phyloP scores from a whole-genome alignment of 1,140 invertebrate genomes.

The Zelostemma sp. region DNA sequence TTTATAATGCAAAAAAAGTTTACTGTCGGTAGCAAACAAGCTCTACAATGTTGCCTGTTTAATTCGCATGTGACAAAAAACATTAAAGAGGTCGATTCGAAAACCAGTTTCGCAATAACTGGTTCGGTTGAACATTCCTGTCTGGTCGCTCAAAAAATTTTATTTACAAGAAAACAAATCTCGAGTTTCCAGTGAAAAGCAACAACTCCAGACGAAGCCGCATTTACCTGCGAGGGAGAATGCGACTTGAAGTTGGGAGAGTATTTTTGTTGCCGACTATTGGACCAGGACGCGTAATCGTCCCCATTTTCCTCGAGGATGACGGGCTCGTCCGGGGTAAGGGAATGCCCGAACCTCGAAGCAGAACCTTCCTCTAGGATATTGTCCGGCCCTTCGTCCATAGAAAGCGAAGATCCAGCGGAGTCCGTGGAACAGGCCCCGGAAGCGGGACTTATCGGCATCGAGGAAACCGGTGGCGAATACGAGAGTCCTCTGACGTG shows the following conservation, averaged over 20 bases:
- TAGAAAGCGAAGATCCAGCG: slow-evolving; percentile 78
- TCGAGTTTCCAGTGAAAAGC: too few relatives aligned
- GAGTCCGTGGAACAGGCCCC: slow-evolving; percentile 78
- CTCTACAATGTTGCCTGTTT: too few relatives aligned
- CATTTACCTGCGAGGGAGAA: slow-evolving; percentile 70
- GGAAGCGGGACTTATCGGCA: slow-evolving; percentile 73
- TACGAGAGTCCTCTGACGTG: slow-evolving; percentile 73
- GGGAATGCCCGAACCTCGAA: slow-evolving; percentile 70
- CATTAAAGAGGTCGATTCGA: too few relatives aligned
- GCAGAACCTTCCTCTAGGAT: slow-evolving; percentile 56
- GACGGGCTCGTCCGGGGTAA: slow-evolving; percentile 77
- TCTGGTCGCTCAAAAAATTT: too few relatives aligned
- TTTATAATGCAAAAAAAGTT: too few relatives aligned
- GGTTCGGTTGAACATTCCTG: too few relatives aligned
- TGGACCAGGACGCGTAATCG: slow-evolving; percentile 71
- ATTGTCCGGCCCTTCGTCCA: slow-evolving; percentile 74
- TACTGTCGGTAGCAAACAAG: too few relatives aligned
- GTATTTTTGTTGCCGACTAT: slow-evolving; percentile 63
- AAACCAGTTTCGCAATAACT: too few relatives aligned
- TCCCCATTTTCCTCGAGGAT: slow-evolving; percentile 75
- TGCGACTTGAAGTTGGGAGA: slow-evolving; percentile 70
- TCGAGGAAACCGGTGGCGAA: slow-evolving; percentile 76
- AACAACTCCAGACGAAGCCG: too few relatives aligned
- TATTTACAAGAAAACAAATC: too few relatives aligned
- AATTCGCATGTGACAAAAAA: too few relatives aligned